Percentiles rank a stretch among this genome's conserved stretches.
Evolutionary conservation across 2,888 invertebrate species (phyloP).

Genomic region (Pollenia labialis): DNA sequence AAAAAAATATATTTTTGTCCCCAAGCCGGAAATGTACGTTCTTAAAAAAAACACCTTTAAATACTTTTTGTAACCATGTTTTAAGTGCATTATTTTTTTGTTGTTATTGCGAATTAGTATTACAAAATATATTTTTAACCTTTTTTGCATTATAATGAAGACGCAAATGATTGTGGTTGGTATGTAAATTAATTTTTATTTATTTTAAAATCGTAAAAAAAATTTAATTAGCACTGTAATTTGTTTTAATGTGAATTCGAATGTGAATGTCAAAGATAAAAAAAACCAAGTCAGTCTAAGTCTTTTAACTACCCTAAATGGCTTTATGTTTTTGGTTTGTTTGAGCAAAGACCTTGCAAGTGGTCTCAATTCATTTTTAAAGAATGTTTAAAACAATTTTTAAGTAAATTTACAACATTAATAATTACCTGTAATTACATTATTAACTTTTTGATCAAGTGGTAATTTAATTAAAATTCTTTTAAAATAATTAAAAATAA

Average conservation of each 20-base stretch:
- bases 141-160: conserved; percentile 27
- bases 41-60: conserved; percentile 11
- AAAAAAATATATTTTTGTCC: neutral
- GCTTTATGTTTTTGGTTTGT: conserved; percentile 24
- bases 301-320: conserved; percentile 15
- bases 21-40: conserved; percentile 42
- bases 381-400: conserved; percentile 12
- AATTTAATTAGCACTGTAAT: neutral
- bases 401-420: conserved; percentile 3
- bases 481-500: no score
- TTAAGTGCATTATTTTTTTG: conserved; percentile 19
- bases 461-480: no score
- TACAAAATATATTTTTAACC: conserved; percentile 45
- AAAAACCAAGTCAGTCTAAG: conserved; percentile 12
- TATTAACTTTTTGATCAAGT: no score
- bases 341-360: conserved; percentile 29
- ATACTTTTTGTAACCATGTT: conserved; percentile 9
- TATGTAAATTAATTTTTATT: conserved; percentile 25
- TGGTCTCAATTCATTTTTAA: conserved; percentile 5
- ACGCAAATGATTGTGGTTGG: neutral
- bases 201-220: conserved; percentile 14
- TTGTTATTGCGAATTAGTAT: neutral
- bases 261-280: conserved; percentile 20
- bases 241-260: conserved; percentile 10
- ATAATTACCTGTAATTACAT: no score